Base-by-base conservation (phyloP, 2,797 vertebrate genomes). In the Cyclura pinguis region DNA sequence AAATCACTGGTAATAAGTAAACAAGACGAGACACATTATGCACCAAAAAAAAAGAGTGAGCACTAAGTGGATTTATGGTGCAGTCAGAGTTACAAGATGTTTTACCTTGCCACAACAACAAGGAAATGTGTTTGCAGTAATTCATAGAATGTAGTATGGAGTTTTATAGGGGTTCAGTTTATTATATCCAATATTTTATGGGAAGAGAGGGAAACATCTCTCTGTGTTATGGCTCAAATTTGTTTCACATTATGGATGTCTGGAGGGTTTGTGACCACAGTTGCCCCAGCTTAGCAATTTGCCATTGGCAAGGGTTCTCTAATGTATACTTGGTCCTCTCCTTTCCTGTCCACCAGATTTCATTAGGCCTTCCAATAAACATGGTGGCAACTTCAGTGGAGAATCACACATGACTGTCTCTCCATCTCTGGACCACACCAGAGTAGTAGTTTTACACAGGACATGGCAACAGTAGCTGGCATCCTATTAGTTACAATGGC, bases 131-230 rank as follows among this genome's bases (percentile, higher is more conserved):
- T 73, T 81, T 91, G 78, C 81, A 91, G 87, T 92, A 92, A 93
- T 94, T 95, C 91, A 90, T 83, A 73, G 13, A 2, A 9, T 88
- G 84, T 84, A 87, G 90, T 47, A 29, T 88, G 89, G 90, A 42
- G 3, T 90, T 96, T 94, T 94, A 94, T 91, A 85, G 88, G 85
- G 86, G 35, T 42, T 91, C 20, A 83, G 93, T 87, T 78, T 92
- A 90, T 59, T 88, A 57, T 10, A 87, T 8, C 16, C 32, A 38
- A 29, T 69, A 89, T 91, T 80, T 92, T 92, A 92, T 74, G 87
- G 38, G 89, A 59, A 9, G 55, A 47, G 3, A 89, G 81, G 42
- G 35, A 74, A 18, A 50, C 87, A 91, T 92, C 62, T 91, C 84
- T 89, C 85, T 92, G 32, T 59, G 1, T 62, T 86, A 72, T 38